Conservation (phyloP, 2,113 vertebrate genomes). For the Phoxinus phoxinus region DNA sequence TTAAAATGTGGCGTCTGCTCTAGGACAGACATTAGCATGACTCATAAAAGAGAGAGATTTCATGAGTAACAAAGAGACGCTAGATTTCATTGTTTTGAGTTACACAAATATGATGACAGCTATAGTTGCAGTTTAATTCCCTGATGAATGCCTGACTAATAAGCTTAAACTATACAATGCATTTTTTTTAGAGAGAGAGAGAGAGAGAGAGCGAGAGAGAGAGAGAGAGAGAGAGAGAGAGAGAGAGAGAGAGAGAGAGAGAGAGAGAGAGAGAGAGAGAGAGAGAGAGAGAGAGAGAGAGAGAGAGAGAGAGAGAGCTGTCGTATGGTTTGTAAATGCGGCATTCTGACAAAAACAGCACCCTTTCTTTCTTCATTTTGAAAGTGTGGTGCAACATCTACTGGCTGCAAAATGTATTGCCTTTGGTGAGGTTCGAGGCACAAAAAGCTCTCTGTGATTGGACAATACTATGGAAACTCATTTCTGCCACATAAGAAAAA, state of each 20-base stretch:
- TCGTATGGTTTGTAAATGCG: background rate
- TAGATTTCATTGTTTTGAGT: conserved; percentile 28
- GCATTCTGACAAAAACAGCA: background rate
- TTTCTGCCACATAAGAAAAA: no score
- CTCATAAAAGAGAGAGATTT: conserved; percentile 13
- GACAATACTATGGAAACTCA: no score
- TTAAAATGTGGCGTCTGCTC: background rate
- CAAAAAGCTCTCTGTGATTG: background rate
- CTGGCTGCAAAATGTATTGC: conserved; percentile 63
- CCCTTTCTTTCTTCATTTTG: conserved; percentile 30
- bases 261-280: background rate
- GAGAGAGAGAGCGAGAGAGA: background rate
- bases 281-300: no score
- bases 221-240: background rate
- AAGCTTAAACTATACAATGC: background rate
- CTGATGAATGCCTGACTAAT: background rate
- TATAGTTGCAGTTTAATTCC: background rate
- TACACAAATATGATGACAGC: conserved; percentile 9
- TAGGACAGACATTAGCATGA: conserved; percentile 4
- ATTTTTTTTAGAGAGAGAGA: background rate
- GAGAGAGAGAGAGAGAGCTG: no score
- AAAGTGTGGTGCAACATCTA: conserved; percentile 67
- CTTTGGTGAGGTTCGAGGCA: conserved; percentile 6
- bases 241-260: background rate
- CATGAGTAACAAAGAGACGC: background rate